Conservation (phyloP, 2,113 vertebrate species). For the Pongo abelii region DNA sequence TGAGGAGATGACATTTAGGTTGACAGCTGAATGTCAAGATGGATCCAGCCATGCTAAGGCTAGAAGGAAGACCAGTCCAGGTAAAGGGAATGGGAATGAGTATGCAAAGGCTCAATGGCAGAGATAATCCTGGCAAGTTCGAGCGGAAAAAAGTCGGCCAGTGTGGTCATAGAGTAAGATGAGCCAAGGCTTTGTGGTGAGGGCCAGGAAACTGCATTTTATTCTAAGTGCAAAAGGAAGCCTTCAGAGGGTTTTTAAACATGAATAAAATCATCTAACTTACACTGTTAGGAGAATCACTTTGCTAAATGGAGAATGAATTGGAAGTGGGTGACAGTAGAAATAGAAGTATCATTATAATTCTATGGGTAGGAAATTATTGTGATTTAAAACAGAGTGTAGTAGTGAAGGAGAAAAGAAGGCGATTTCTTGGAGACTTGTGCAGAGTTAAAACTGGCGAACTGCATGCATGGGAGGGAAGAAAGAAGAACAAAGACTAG, state of each 20-base stretch:
- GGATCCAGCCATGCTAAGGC: not conserved
- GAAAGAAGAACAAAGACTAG: not conserved
- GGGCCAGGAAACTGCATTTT: not conserved
- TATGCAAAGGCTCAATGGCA: not conserved
- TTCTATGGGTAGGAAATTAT: not conserved
- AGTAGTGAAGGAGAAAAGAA: too few relatives aligned
- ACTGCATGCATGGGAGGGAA: not conserved
- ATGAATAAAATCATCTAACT: not conserved
- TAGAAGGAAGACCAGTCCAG: not conserved
- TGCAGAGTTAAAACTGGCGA: not conserved
- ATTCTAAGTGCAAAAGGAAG: not conserved
- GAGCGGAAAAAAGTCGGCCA: not conserved
- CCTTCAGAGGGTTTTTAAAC: not conserved
- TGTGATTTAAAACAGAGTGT: not conserved
- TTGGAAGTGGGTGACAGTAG: not conserved
- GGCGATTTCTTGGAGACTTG: not conserved
- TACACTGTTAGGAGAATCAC: not conserved
- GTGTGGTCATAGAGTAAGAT: not conserved
- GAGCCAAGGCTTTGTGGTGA: not conserved
- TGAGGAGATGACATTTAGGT: not conserved
- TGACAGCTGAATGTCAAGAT: not conserved
- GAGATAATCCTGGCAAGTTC: not conserved
- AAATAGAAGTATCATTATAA: not conserved
- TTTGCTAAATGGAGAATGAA: not conserved
- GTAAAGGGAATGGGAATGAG: not conserved